A percentile compares a stretch with the other conserved stretches of the same genome.
phyloP scores from a whole-genome alignment of 2,888 invertebrate species.

The Perizoma affinitatum region DNA sequence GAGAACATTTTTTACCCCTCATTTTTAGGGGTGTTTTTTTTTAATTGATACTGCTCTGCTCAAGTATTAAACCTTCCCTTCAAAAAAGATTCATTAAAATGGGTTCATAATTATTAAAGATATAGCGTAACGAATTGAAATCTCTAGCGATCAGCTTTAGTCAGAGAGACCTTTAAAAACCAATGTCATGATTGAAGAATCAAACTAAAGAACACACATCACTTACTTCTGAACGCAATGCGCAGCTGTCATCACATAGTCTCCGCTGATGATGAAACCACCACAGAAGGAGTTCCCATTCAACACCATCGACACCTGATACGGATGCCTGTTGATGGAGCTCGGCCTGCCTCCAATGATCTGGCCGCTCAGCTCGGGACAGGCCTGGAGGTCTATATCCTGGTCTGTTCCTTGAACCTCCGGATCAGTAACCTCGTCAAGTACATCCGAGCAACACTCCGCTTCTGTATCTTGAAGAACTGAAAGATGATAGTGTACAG shows the following conservation, averaged over 20 bases:
- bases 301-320: constrained; percentile 75
- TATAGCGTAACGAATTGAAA: too few relatives aligned
- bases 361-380: constrained; percentile 75
- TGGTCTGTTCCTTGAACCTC: constrained; percentile 48
- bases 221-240: constrained; percentile 80
- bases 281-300: constrained; percentile 79
- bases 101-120: too few relatives aligned
- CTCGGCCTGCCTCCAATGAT: constrained; percentile 75
- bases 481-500: constrained; percentile 38
- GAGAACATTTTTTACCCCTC: too few relatives aligned
- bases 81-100: too few relatives aligned
- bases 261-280: constrained; percentile 72
- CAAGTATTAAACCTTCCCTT: too few relatives aligned
- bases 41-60: too few relatives aligned
- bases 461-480: constrained; percentile 68
- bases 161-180: background rate
- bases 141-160: too few relatives aligned
- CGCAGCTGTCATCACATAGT: constrained; percentile 74
- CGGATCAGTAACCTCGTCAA: constrained; percentile 7
- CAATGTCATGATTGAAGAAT: background rate
- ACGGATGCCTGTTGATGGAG: constrained; percentile 70
- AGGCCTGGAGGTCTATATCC: constrained; percentile 64
- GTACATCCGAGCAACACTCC: constrained; percentile 51
- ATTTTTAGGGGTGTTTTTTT: too few relatives aligned
- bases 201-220: background rate